Evolutionary conservation across 1,140 invertebrate species (phyloP), one percentile per base, ranked within the genome.

Genomic region (Meloidogyne floridensis): DNA sequence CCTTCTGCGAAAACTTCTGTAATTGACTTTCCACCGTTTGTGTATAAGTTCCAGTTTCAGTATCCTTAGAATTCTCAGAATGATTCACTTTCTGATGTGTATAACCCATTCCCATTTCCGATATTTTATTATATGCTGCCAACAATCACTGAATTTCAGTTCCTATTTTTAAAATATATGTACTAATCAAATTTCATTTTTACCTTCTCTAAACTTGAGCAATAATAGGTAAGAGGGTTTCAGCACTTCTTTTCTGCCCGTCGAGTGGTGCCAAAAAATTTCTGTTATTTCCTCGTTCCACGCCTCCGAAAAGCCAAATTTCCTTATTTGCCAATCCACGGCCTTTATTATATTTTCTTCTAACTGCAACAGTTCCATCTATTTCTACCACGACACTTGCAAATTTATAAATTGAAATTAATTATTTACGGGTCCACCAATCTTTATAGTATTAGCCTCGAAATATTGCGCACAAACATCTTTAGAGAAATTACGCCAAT

Each of bases 1-100:
- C 4, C 3, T 20, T 71, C 32, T 18, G 70, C 18, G 3, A 4
- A 18, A 18, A 1, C 70, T 77, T 75, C 74, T 82, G n/a, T 56
- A 82, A 84, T 70, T n/a, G 56, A 32, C 2, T 85, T 79, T 13
- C n/a, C n/a, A 47, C 83, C 84, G 43, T 76, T 81, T 51, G 83
- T 15, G 47, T 84, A 85, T 11, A 75, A 84, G 70, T n/a, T 80
- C 53, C 53, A 72, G 13, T 70, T 70, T 85, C 65, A 11, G 83
- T 43, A 18, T 43, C 72, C 10, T 43, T 13, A 84, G 59, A 10
- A 54, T 85, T 18, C 82, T 15, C 43, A 13, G 18, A 13, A 65
- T 72, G n/a, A 84, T 72, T 70, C 15, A 59, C 20, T 85, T 32
- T 18, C 9, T 54, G 5, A 11, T 59, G 72, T 15, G 84, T 15